Base-by-base conservation (phyloP, 2,888 invertebrate species). In the Rutpela maculata region DNA sequence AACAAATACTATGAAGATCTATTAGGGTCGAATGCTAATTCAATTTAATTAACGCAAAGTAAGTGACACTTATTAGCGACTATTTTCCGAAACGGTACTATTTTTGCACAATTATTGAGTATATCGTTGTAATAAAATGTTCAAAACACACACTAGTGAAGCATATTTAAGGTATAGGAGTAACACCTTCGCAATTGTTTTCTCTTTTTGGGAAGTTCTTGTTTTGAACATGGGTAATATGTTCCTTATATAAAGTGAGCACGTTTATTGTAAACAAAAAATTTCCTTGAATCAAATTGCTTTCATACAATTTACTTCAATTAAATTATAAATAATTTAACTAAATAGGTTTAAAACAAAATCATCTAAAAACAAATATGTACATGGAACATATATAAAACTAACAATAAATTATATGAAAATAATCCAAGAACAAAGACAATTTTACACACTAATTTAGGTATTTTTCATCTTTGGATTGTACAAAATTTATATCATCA, bases 391-490 rank as follows among this genome's bases (percentile, higher is more conserved):
- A 18, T 43, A 18, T 43, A 76, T 43, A 69, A 62, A 67, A 62
- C 31, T 31, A 62, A 62, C n/a, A n/a, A 80, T 79, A 72, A 80
- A 80, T 77, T 73, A 75, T 50, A 68, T 62, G 72, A 73, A 77
- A 78, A 80, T 65, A 69, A 81, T 72, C 70, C 78, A 80, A 76
- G 74, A 78, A 75, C 63, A 68, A 76, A 76, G 63, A 77, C 67
- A 81, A 81, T 68, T 71, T 80, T 80, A 80, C 74, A 75, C 26
- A 82, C 83, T 83, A 85, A 84, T 85, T 85, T 78, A 77, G 79
- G 79, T 80, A 79, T 68, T 74, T 81, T 77, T 81, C 86, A 88
- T 89, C 89, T 89, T 89, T 89, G 89, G 89, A 88, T 89, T 88
- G 89, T 89, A 89, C 87, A 89, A 90, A 89, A 90, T 78, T 77